Percentiles rank a stretch among this genome's conserved stretches.
Evolutionary conservation across 2,113 vertebrate species (phyloP).

Genomic region (Phocoena sinus): DNA sequence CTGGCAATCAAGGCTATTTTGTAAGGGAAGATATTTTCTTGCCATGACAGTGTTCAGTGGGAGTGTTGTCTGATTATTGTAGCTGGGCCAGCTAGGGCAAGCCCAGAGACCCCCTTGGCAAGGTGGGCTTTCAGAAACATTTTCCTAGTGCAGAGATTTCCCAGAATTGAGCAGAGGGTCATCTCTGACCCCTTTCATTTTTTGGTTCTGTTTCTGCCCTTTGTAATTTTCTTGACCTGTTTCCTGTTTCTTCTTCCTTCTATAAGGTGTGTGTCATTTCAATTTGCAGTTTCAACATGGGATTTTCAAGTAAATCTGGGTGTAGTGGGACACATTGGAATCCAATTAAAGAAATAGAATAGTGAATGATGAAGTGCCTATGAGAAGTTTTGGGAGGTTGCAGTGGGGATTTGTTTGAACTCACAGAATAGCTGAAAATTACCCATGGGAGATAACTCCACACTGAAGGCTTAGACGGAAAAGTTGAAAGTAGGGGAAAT

Average conservation of each 20-base stretch:
- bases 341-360: conserved; percentile 65
- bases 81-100: background rate
- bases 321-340: conserved; percentile 66
- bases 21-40: background rate
- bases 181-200: background rate
- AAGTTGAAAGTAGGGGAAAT: conserved; percentile 46
- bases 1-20: background rate
- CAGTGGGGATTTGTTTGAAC: conserved; percentile 31
- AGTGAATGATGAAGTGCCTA: background rate
- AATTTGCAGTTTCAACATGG: conserved; percentile 53
- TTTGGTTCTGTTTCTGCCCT: background rate
- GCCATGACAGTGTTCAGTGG: background rate
- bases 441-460: background rate
- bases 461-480: conserved; percentile 11
- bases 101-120: background rate
- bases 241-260: background rate
- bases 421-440: conserved; percentile 40
- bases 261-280: background rate
- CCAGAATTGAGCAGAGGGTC: background rate
- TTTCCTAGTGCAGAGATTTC: background rate
- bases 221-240: background rate
- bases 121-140: background rate
- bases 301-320: conserved; percentile 58
- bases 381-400: background rate
- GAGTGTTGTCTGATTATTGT: background rate